Conservation (phyloP, 2,797 vertebrate species). For the Megalops cyprinoides region DNA sequence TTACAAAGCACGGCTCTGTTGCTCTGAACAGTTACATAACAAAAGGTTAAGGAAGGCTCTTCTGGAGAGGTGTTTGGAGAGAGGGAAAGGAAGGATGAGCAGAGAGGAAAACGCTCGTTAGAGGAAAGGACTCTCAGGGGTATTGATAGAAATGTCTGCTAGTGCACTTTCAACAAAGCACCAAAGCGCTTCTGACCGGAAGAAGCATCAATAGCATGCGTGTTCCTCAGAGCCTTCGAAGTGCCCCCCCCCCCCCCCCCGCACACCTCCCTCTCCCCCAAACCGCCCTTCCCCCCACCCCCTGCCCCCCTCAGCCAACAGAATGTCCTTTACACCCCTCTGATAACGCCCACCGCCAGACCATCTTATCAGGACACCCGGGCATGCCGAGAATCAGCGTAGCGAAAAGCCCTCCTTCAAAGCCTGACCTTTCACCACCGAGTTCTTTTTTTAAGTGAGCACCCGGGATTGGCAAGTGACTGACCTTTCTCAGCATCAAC, state of each 20-base stretch:
- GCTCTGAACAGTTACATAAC: not conserved
- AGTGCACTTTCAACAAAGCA: not conserved
- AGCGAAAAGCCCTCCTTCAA: slow-evolving; percentile 34
- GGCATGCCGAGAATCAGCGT: slow-evolving; percentile 34
- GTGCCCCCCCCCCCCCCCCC: slow-evolving; percentile 2
- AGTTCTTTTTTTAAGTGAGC: slow-evolving; percentile 23
- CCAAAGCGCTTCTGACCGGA: not conserved
- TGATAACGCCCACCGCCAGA: slow-evolving; percentile 28
- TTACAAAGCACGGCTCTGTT: not conserved
- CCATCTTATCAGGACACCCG: slow-evolving; percentile 15
- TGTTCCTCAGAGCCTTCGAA: not conserved
- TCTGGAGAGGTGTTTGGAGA: not conserved
- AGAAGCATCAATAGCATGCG: slow-evolving; percentile 7
- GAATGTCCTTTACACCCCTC: slow-evolving; percentile 10
- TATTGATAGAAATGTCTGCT: not conserved
- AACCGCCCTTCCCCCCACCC: not conserved
- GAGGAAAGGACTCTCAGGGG: not conserved
- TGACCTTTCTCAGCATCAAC: slow-evolving; percentile 66
- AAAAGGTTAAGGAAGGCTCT: not conserved
- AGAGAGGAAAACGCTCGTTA: not conserved
- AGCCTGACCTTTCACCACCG: slow-evolving; percentile 37
- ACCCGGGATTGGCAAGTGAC: slow-evolving; percentile 28
- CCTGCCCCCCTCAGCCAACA: too few relatives aligned
- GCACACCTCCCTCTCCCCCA: too few relatives aligned
- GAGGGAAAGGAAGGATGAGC: not conserved